Evolutionary conservation across 2,113 vertebrate species (phyloP), one percentile per base, ranked within the genome.

Genomic region (Pangasianodon gigas): DNA sequence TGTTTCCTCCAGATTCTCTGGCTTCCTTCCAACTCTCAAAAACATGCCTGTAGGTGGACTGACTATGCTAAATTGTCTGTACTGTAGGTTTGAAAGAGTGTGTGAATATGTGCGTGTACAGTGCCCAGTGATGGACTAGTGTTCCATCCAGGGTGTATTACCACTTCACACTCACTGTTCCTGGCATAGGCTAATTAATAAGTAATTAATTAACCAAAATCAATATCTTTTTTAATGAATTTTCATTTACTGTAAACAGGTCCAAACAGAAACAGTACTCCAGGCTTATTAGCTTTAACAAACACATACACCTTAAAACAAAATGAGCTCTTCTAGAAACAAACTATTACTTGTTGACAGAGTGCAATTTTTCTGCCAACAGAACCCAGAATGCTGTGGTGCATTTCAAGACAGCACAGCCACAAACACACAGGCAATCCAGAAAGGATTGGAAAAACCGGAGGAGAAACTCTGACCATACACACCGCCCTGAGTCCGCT

Each of bases 331-430:
- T 44, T 79, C 46, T 26, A 51, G 2, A 51, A 29, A 79, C 4
- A 51, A 29, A 77, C 3, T 6, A 48, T 56, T 54, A 58, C 18
- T 41, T 60, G 4, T 41, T 83, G 80, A 83, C 19, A 41, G 51
- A 54, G 48, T 83, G 18, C 8, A 41, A 37, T 58, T 24, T 87
- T 77, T 77, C 37, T 56, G 19, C 10, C 69, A 80, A 56, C 74
- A 86, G 89, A 69, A 80, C 84, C 56, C 71, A 80, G 56, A 89
- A 65, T 86, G 46, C 77, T 54, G 58, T 75, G 44, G 88, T 80
- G 10, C 56, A 11, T 67, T 37, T 65, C 9, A 60, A 75, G 44
- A 52, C 60, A 11, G 1, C 13, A 4, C 84, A 29, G 24, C 84
- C 88, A 75, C n/a, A 86, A 67, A 37, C 11, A 65, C 48, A 48